Evolutionary conservation across 1,140 invertebrate genomes (phyloP), one percentile per base, ranked within the genome.

Genomic region (Ganaspis sp.): DNA sequence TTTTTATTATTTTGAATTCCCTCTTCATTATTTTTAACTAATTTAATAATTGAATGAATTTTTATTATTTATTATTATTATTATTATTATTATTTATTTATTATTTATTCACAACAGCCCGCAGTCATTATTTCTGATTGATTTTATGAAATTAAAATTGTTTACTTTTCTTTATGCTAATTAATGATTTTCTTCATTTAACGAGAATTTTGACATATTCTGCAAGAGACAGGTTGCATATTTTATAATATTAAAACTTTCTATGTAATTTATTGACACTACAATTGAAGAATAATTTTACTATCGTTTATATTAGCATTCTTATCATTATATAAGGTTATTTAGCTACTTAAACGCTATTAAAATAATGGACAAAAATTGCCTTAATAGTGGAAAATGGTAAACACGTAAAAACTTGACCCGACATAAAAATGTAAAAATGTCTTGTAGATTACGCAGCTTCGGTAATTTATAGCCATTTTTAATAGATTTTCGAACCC

Each of bases 401-500:
- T 64, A 29, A 64, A 64, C 58, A 64, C 58, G 11, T 34, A 29
- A 64, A 29, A 34, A 64, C 54, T 15, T 12, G 21, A 64, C 21
- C 21, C 23, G 54, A 4, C 1, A 15, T 64, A 64, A 64, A 64
- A 64, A 64, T 64, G 21, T 64, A 64, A 26, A 64, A 26, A 64
- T 1, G 17, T 64, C 54, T 23, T 26, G 19, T 58, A n/a, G 54
- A 64, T 64, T 64, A 64, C 23, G 54, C 54, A 34, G 58, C 58
- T 64, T 29, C 12, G 4, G 23, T 64, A 64, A 64, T 29, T 64
- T 64, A 64, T 64, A 64, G 6, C 11, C 58, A 64, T 64, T 64
- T 64, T 64, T 64, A 64, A 64, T 64, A 64, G 58, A 64, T 64
- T 15, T 34, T 64, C 23, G 58, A 29, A 29, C 58, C 58, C 26